phyloP scores from a whole-genome alignment of 2,797 vertebrate genomes.

The Numenius phaeopus region DNA sequence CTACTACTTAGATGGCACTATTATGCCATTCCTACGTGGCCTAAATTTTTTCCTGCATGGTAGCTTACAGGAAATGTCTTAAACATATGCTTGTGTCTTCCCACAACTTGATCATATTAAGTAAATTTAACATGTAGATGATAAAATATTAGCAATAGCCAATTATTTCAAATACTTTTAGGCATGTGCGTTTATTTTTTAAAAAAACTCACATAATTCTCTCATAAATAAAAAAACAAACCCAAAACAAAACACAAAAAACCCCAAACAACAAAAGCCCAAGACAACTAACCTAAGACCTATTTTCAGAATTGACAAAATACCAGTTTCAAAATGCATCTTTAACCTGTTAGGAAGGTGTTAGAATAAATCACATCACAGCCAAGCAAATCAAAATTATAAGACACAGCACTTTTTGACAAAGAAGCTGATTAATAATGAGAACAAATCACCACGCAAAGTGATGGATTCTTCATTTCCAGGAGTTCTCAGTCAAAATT shows the following conservation, averaged over 20 bases:
- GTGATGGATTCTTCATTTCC: neutral
- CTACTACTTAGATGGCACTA: neutral
- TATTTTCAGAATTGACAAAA: neutral
- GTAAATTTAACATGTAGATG: neutral
- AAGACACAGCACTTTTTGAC: neutral
- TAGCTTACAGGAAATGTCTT: neutral
- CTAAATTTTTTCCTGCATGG: neutral
- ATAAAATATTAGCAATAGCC: neutral
- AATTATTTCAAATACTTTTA: neutral
- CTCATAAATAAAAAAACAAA: neutral
- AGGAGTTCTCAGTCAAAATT: neutral
- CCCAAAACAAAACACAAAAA: neutral
- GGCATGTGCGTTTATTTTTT: neutral
- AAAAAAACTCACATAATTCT: neutral
- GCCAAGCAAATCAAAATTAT: neutral
- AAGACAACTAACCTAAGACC: neutral
- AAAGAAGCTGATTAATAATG: neutral
- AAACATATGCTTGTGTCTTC: neutral
- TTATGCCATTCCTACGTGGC: neutral
- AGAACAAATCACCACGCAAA: neutral
- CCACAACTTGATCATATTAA: neutral
- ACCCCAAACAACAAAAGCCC: fast-evolving
- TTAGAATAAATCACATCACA: neutral
- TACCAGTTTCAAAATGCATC: fast-evolving
- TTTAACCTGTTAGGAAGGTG: neutral